phyloP scores from a whole-genome alignment of 1,140 invertebrate species.

The Pectinophora gossypiella region DNA sequence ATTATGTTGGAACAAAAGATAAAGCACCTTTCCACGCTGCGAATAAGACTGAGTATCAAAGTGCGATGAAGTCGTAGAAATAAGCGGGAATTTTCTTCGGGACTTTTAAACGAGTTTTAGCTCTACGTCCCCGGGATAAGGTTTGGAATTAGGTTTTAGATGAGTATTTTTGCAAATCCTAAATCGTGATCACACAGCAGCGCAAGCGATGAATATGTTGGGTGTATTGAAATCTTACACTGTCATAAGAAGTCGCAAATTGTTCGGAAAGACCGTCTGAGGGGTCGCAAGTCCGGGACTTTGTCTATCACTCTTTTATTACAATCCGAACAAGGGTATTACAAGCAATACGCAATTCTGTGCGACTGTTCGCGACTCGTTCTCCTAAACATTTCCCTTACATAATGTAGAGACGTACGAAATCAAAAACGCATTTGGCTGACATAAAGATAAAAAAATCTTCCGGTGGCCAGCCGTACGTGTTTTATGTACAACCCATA shows the following conservation, averaged over 20 bases:
- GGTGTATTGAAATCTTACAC: constrained; percentile 59
- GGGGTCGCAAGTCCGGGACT: no score
- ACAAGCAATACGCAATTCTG: no score
- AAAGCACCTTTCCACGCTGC: constrained; percentile 35
- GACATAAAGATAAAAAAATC: constrained; percentile 51
- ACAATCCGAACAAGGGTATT: no score
- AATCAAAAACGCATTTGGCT: constrained; percentile 7
- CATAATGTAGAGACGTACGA: background rate
- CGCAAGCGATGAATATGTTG: constrained; percentile 58
- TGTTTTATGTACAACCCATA: constrained; percentile 66
- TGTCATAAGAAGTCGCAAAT: constrained; percentile 50
- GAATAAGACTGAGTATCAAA: constrained; percentile 42
- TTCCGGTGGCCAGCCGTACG: constrained; percentile 48
- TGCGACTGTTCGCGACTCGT: background rate
- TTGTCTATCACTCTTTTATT: background rate
- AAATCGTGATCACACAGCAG: constrained; percentile 59
- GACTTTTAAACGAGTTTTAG: constrained; percentile 34
- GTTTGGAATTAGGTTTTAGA: constrained; percentile 30
- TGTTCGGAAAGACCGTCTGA: constrained; percentile 27
- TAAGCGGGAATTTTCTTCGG: constrained; percentile 39
- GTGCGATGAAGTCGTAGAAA: constrained; percentile 35
- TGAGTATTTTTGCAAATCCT: constrained; percentile 54
- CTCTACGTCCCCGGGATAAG: constrained; percentile 30
- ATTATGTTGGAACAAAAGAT: constrained; percentile 48
- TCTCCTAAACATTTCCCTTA: background rate